Evolutionary conservation across 2,888 invertebrate species (phyloP), one percentile per base, ranked within the genome.

Genomic region (Leucophenga maculata): DNA sequence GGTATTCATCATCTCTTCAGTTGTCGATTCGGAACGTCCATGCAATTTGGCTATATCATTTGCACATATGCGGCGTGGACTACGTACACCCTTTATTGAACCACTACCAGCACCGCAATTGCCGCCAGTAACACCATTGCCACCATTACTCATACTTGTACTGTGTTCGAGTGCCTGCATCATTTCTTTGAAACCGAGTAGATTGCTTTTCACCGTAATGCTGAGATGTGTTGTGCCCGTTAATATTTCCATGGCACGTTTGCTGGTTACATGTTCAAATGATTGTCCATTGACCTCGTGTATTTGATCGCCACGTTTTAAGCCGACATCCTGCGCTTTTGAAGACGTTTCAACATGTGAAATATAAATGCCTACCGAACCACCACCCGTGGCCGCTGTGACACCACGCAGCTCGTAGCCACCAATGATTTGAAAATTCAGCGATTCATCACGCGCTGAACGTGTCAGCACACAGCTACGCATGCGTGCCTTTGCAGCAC

Each of bases 281-380:
- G 95, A 97, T 87, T 98, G 97, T 32, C 98, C 97, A 89, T 99
- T 99, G 0, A 99, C 98, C 90, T 98, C 98, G 77, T 99, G 90
- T 74, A 99, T 96, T 91, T 99, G 98, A 90, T 99, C 99, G 52
- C 98, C 99, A 67, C 98, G 92, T 88, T 98, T 98, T 65, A 99
- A 90, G 0, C 99, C 99, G 26, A 97, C 95, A 87, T 97, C 97
- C 88, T 97, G 97, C 8, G 98, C 97, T 89, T 97, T 97, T 1
- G 97, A 96, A 75, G 94, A 93, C 80, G 94, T 94, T 86, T 98
- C 97, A 26, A 98, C 97, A 89, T 97, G 96, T 31, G 96, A 93
- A 77, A 99, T 95, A 89, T 97, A 99, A 78, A 99, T 96, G 67
- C 97, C 97, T 69, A 95, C 94, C 0, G 84, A 71, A 6, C 84